Percentiles rank a stretch among this genome's conserved stretches.
phyloP scores from a whole-genome alignment of 2,113 vertebrate genomes.

The Crotalus viridis region DNA sequence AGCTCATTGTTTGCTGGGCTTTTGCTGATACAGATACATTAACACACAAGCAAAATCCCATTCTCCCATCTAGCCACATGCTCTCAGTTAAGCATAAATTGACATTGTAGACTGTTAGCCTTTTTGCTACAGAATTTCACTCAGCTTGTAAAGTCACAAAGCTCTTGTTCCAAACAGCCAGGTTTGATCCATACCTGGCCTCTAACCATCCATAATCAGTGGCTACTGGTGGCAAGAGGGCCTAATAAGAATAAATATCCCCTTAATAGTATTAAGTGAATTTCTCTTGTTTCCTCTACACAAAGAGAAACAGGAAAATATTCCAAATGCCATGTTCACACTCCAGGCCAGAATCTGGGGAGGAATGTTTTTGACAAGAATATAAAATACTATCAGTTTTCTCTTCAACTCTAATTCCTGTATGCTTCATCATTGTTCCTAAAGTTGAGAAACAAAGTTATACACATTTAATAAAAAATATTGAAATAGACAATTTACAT shows the following conservation, averaged over 20 bases:
- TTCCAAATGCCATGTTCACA: not conserved
- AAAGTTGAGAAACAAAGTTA: not conserved
- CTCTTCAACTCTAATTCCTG: not conserved
- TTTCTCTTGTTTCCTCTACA: not conserved
- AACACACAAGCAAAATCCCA: constrained; percentile 2
- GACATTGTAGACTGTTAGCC: rapidly evolving
- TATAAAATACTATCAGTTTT: not conserved
- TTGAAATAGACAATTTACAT: not conserved
- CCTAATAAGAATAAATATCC: not conserved
- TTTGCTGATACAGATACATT: constrained; percentile 15
- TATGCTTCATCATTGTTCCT: not conserved
- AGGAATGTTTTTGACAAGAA: not conserved
- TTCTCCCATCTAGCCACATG: not conserved
- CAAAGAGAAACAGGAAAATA: not conserved
- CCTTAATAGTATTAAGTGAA: not conserved
- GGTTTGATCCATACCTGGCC: not conserved
- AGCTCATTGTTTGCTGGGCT: not conserved
- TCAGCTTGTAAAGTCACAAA: not conserved
- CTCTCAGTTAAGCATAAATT: not conserved
- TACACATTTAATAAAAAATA: not conserved
- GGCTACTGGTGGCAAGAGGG: not conserved
- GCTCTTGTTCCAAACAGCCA: not conserved
- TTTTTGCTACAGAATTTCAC: not conserved
- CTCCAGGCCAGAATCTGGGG: not conserved
- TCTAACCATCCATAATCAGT: not conserved